Evolutionary conservation across 2,797 vertebrate species (phyloP).

Genomic region (Molossus molossus): DNA sequence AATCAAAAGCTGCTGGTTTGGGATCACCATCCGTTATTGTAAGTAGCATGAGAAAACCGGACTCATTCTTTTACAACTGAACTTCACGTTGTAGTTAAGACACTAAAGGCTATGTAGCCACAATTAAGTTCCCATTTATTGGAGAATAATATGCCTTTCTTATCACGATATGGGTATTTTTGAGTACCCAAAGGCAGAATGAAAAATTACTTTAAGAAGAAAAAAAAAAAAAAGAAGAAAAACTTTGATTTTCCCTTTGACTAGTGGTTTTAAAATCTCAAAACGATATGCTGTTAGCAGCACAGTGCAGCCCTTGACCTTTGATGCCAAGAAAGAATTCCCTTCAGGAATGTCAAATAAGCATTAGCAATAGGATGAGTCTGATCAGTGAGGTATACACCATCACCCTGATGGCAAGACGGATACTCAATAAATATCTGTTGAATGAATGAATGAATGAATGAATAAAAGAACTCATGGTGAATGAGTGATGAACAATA

Average conservation of each 20-base stretch:
- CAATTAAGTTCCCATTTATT: not conserved
- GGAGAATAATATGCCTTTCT: not conserved
- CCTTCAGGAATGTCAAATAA: not conserved
- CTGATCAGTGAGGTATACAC: not conserved
- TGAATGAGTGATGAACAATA: not conserved
- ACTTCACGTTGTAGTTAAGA: not conserved
- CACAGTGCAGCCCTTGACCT: not conserved
- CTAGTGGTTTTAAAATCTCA: not conserved
- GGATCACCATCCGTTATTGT: not conserved
- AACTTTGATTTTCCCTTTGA: not conserved
- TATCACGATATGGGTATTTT: not conserved
- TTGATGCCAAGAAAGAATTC: conserved; percentile 17
- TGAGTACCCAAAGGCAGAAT: not conserved
- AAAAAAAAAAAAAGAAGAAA: not conserved
- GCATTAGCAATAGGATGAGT: not conserved
- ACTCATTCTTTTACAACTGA: not conserved
- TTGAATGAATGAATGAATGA: conserved; percentile 6
- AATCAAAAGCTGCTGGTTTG: not conserved
- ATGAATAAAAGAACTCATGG: not conserved
- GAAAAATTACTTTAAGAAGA: not conserved
- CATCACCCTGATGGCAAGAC: not conserved
- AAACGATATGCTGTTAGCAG: not conserved
- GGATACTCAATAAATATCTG: not conserved
- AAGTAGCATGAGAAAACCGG: not conserved
- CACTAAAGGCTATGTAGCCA: not conserved